Evolutionary conservation across 2,113 vertebrate species (phyloP), one percentile per base, ranked within the genome.

Genomic region (Trochalopteron elliotii): DNA sequence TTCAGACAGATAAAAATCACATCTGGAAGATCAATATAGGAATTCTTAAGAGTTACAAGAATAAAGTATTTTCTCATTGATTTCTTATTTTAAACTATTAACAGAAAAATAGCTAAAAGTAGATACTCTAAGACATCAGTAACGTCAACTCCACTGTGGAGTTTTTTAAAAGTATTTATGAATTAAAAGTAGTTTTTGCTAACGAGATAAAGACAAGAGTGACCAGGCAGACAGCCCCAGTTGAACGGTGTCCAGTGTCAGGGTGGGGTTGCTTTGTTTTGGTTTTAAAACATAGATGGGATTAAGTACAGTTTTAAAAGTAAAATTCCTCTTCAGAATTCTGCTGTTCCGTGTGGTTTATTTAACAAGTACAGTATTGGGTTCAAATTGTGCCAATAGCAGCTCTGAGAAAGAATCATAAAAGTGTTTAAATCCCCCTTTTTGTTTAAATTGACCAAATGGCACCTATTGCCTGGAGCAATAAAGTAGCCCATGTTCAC

Each of bases 391-490:
- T 90, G 87, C 65, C 87, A 89, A 35, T 0, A 24, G 45, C 2
- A 70, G 88, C 77, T 82, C 77, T 95, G 45, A 85, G 83, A 96
- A 92, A 89, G 84, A 89, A 94, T 78, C 85, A 83, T 84, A 91
- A 81, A 96, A 95, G 72, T 39, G 82, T 63, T 90, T 93, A 94
- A 97, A 96, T 85, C 91, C 79, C 40, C 80, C 84, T 97, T 97
- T 97, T 97, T 98, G 97, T 98, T 98, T 96, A 98, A 98, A 98
- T 97, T 97, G 98, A 97, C 98, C 98, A 97, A 98, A 98, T 96
- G 97, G 98, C 98, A 98, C 97, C 98, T 97, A 97, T 98, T 98
- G 98, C 98, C 98, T 97, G 97, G 93, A 98, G 98, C 97, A 97
- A 97, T 97, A 97, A 98, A 97, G 97, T 96, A 97, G 98, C 96